These are phyloP conservation scores for Aporophyla nigra DNA, from an alignment of 2,888 invertebrate genomes.

Conservation along the genomic window DNA sequence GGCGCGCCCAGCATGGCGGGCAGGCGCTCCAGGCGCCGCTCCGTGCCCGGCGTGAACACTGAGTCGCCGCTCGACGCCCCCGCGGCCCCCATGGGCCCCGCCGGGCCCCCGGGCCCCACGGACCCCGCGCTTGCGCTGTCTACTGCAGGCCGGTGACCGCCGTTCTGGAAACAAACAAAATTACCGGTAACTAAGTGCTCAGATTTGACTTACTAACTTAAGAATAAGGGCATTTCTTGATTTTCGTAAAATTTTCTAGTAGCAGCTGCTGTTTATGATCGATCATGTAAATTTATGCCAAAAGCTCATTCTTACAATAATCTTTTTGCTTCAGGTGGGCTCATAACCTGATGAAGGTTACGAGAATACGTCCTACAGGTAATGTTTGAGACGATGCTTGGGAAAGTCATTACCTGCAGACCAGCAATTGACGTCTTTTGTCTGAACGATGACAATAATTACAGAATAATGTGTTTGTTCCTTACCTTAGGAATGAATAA, in stretches of 20 bases:
- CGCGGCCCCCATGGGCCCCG: constrained; percentile 60
- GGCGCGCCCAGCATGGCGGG: constrained; percentile 88
- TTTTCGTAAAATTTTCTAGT: background rate
- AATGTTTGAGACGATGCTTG: no score
- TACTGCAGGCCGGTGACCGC: constrained; percentile 69
- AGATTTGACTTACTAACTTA: constrained; percentile 12
- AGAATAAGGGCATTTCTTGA: background rate
- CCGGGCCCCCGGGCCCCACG: background rate
- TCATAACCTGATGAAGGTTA: background rate
- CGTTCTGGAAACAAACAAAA: constrained; percentile 69
- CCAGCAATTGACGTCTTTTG: background rate
- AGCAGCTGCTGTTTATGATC: background rate
- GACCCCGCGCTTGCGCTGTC: constrained; percentile 63
- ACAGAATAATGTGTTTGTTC: background rate
- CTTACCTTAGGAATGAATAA: constrained; percentile 89
- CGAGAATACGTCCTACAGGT: no score
- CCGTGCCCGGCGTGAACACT: constrained; percentile 86
- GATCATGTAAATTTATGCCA: background rate
- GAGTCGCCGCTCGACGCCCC: constrained; percentile 66
- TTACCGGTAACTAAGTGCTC: background rate
- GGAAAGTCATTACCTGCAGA: background rate
- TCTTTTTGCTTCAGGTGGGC: background rate
- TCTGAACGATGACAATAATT: background rate
- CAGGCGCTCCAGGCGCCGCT: constrained; percentile 84
- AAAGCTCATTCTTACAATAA: background rate